These are phyloP conservation scores for Austrofundulus limnaeus DNA, from an alignment of 2,113 vertebrate species.

Conservation along the genomic window DNA sequence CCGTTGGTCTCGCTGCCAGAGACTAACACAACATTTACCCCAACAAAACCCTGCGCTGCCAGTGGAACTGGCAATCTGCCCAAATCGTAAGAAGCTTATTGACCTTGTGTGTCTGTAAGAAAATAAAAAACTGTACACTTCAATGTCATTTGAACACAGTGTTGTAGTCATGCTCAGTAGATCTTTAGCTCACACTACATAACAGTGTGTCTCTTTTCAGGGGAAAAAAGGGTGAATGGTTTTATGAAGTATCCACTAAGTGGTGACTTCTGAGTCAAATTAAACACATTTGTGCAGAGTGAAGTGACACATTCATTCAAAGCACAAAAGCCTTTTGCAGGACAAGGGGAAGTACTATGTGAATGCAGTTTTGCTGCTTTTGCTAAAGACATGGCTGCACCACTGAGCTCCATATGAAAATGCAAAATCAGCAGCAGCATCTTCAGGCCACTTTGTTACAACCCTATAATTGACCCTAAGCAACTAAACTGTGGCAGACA, in stretches of 20 bases:
- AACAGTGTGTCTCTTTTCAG: no score
- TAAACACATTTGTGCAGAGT: slow-evolving; percentile 30
- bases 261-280: slow-evolving; percentile 34
- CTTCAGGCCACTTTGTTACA: slow-evolving; percentile 19
- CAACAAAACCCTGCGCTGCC: no score
- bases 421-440: slow-evolving; percentile 5
- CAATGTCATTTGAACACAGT: no score
- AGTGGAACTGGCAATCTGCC: no score
- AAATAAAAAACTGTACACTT: no score
- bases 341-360: slow-evolving; percentile 19
- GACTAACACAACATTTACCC: no score
- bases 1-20: no score
- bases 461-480: slow-evolving; percentile 30
- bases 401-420: slow-evolving; percentile 14
- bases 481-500: not conserved
- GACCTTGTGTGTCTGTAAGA: no score
- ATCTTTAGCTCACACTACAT: no score
- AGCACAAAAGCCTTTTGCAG: slow-evolving; percentile 25
- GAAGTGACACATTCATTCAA: slow-evolving; percentile 40
- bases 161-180: no score
- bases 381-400: not conserved
- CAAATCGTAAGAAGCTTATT: no score
- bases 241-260: slow-evolving; percentile 20
- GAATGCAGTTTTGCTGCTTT: slow-evolving; percentile 14
- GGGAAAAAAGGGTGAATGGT: no score